Conservation (phyloP, 2,888 invertebrate species). For the Nymphalis polychloros region DNA sequence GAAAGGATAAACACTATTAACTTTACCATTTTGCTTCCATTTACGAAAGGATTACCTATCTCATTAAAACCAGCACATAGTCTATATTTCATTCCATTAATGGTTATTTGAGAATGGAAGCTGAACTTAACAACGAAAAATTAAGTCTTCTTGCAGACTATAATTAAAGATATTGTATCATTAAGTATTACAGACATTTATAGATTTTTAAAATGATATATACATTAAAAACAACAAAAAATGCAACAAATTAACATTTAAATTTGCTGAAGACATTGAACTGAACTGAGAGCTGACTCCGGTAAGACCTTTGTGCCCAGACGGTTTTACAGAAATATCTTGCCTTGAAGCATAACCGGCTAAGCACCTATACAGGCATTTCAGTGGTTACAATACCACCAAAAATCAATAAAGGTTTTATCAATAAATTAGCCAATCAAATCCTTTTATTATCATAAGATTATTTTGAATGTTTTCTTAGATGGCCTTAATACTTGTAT, state of each 20-base stretch:
- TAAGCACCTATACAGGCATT: too few relatives aligned
- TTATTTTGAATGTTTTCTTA: neutral
- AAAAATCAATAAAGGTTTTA: too few relatives aligned
- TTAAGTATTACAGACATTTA: neutral
- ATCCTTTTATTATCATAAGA: too few relatives aligned
- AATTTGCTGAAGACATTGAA: too few relatives aligned
- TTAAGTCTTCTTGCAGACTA: constrained; percentile 2
- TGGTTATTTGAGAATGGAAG: constrained; percentile 12
- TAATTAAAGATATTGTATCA: neutral
- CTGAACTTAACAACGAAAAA: constrained; percentile 4
- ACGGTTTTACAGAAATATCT: too few relatives aligned
- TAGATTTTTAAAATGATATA: neutral
- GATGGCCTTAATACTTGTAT: constrained; percentile 7
- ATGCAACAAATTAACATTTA: too few relatives aligned
- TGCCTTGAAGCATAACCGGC: too few relatives aligned
- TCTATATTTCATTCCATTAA: constrained; percentile 17
- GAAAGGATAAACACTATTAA: neutral
- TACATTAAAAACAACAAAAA: too few relatives aligned
- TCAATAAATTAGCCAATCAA: too few relatives aligned
- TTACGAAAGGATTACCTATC: constrained; percentile 9
- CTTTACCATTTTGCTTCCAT: neutral
- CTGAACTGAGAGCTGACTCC: too few relatives aligned
- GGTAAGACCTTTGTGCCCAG: too few relatives aligned
- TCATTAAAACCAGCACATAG: constrained; percentile 9
- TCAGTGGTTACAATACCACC: too few relatives aligned